Base-by-base conservation (phyloP, 2,797 vertebrate genomes). In the Eulemur albifrons region DNA sequence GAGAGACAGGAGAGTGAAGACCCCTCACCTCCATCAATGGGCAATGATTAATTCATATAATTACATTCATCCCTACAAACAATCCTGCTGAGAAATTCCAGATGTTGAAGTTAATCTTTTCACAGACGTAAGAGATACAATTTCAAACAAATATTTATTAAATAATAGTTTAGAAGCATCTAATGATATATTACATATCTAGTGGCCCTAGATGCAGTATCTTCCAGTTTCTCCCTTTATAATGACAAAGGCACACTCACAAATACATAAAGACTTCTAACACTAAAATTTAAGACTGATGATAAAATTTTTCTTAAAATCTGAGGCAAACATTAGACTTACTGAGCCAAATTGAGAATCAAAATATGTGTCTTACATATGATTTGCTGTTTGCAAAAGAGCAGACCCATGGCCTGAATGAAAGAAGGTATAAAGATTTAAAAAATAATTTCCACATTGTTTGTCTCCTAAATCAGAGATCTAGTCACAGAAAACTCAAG, bases 141-240 rank as follows among this genome's bases (percentile, higher is more conserved):
- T 85, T 91, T 96, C 77, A 96, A 90, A 70, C 81, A 92, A 90
- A 59, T 81, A 87, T 57, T 94, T 85, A 82, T 83, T 86, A 90
- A 95, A 76, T 72, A 80, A 76, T 92, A 76, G 21, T 70, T 93
- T 69, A 82, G 77, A 91, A 93, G 30, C 35, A 85, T 30, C 9
- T 63, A 94, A 21, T 61, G n/a, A 85, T 32, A 43, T 17, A 50
- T 20, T 72, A 89, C 50, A 90, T 84, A 50, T 84, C n/a, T 59
- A 72, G 50, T 6, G 69, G 23, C 13, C 38, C 86, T 40, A 40
- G 13, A 77, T 69, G 48, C 25, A 85, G 17, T 50, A 45, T 69
- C 40, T 92, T 59, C 18, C 21, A 79, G 11, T 87, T 94, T 84
- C 30, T 93, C 23, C 4, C 25, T 20, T 23, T 35, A 23, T 69